Base-by-base conservation (phyloP, 2,888 invertebrate genomes). In the Acanthococcus lagerstroemiae region DNA sequence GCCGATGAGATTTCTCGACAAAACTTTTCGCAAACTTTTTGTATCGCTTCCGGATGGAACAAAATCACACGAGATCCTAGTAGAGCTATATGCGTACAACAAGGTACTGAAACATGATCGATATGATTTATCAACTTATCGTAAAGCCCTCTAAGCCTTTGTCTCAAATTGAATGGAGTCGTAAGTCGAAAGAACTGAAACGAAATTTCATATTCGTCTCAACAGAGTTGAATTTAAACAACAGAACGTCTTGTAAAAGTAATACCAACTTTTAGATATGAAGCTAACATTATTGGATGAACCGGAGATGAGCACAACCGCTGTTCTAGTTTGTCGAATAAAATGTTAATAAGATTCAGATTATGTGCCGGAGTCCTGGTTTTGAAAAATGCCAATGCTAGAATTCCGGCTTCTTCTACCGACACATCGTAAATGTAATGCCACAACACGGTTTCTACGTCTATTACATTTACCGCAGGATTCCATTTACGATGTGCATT, bases 331-430 rank as follows among this genome's bases (percentile, higher is more conserved):
- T 66, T 67, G 1, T 17, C 9, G 9, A 55, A 63, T 2, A 68
- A 9, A 17, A 63, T 50, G 3, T 48, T 37, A 17, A 68, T 21
- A 9, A 69, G 57, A 17, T 67, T 48, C 3, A 27, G 24, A 50
- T 63, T 68, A 2, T 54, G 55, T 12, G 69, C 66, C 15, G 48
- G 55, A 5, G 60, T 67, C 56, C 67, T 48, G n/a, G 68, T 69
- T 65, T 69, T 69, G 15, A 69, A 69, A 44, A 69, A 69, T 21
- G 67, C 68, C 25, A 67, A 65, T 12, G 60, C 50, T 17, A 69
- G 21, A 19, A 69, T 69, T 4, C 66, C 60, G 9, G 66, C 45
- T 60, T 69, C 69, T 24, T 67, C 68, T 9, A 65, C 55, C 45
- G 12, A 50, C 9, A 69, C 58, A 7, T 67, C 67, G 21, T 69